Evolutionary conservation across 2,797 vertebrate genomes (phyloP).

Genomic region (Hippocampus kuda): DNA sequence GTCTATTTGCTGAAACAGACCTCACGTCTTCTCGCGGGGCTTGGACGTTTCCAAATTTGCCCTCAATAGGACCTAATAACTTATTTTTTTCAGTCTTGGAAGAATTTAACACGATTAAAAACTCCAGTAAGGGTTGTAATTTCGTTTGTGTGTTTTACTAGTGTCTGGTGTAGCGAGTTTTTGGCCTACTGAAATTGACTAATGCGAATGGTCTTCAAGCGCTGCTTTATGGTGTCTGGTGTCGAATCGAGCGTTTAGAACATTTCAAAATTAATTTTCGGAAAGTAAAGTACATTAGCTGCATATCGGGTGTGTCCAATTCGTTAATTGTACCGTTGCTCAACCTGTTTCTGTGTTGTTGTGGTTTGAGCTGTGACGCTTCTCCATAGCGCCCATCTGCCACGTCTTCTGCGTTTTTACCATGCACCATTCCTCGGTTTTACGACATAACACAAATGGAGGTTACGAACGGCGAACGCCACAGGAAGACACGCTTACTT

Average conservation of each 20-base stretch:
- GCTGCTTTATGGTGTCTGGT: background rate
- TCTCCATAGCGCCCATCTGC: slow-evolving; percentile 47
- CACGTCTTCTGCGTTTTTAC: slow-evolving; percentile 48
- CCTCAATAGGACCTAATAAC: background rate
- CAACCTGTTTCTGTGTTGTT: slow-evolving; percentile 7
- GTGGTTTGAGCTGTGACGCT: slow-evolving; percentile 2
- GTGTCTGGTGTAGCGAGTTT: background rate
- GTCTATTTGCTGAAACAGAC: slow-evolving; percentile 32
- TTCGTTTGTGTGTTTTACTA: background rate
- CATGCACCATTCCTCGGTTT: background rate
- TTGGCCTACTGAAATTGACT: no score
- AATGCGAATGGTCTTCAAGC: background rate
- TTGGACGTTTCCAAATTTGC: background rate
- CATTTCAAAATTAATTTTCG: no score
- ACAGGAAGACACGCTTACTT: no score
- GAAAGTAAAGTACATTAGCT: background rate
- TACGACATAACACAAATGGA: background rate
- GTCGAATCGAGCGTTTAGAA: background rate
- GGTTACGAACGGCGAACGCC: background rate
- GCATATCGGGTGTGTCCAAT: background rate
- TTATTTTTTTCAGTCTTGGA: background rate
- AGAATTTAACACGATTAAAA: background rate
- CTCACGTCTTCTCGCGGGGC: background rate
- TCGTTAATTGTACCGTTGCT: background rate
- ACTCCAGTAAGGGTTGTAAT: background rate